Evolutionary conservation across 2,888 invertebrate genomes (phyloP), one percentile per base, ranked within the genome.

Genomic region (Laothoe populi): DNA sequence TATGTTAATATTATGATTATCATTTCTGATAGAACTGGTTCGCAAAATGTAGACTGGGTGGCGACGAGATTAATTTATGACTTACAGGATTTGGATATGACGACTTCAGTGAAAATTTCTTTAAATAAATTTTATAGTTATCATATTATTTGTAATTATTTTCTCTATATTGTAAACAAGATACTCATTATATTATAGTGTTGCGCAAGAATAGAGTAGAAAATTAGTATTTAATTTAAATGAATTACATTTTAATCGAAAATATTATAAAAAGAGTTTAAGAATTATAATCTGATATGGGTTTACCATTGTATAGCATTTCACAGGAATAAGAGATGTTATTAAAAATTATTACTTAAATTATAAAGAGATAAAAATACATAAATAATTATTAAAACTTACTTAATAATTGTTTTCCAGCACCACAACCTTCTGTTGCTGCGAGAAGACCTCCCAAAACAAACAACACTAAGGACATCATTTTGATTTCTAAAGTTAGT

Each of bases 401-500:
- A 93, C 93, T 86, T 79, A 93, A 74, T 74, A 93, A 79, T 77
- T 86, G 88, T 75, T 90, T 92, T 81, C 92, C 92, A 73, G 79
- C 79, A 68, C 88, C 84, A 74, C 93, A 92, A 72, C 92, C 90
- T 86, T 89, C 90, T 88, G 90, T 85, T 74, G 86, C 77, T 73
- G 88, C 79, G 68, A 91, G 81, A 74, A 88, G 70, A 79, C 81
- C 86, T 84, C 92, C 89, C 88, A 91, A 82, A 88, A 92, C 86
- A 85, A 92, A 89, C 88, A 92, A 90, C 92, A 92, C 92, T 92
- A 92, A 89, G 89, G 89, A 76, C 79, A 88, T 87, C 92, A 92
- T 92, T 67, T 84, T 88, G 79, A 75, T 67, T 65, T 77, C 73
- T 73, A 77, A 74, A 80, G 79, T 86, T 80, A 79, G 73, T 84